Percentiles rank a stretch among this genome's conserved stretches.
Conservation (phyloP, 2,888 invertebrate genomes). For the Athrips mouffetella region DNA sequence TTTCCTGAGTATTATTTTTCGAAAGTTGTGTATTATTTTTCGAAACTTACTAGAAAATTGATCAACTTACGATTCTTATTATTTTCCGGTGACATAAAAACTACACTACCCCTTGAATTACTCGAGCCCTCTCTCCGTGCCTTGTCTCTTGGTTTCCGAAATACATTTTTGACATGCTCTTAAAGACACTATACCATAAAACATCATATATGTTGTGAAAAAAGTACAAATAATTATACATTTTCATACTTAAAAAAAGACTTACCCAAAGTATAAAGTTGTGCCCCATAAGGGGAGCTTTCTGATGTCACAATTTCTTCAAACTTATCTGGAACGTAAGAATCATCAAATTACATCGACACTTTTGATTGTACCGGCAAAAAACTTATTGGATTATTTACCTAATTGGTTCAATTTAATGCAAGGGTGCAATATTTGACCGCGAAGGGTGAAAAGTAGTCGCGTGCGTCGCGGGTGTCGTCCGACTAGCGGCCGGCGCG, state of each 20-base stretch:
- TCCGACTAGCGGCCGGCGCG: conserved; percentile 64
- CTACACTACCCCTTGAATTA: too few species aligned
- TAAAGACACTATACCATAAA: too few species aligned
- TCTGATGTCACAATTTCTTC: conserved; percentile 23
- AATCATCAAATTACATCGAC: neutral
- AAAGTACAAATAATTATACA: neutral
- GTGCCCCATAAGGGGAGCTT: conserved; percentile 66
- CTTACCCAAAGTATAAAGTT: conserved; percentile 56
- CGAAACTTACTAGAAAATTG: too few species aligned
- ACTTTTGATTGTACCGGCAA: neutral
- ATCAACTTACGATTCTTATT: too few species aligned
- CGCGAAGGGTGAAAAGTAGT: conserved; percentile 17
- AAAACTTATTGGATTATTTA: conserved; percentile 2
- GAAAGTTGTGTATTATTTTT: too few species aligned
- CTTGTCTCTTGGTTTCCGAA: too few species aligned
- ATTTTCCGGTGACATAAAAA: too few species aligned
- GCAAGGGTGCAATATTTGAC: neutral
- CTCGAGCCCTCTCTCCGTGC: too few species aligned
- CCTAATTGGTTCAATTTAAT: neutral
- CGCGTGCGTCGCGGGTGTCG: conserved; percentile 52
- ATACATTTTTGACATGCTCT: too few species aligned
- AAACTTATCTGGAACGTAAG: conserved; percentile 37
- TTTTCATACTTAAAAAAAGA: conserved; percentile 27
- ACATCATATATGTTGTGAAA: too few species aligned
- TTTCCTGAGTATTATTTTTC: too few species aligned